Percentiles rank a stretch among this genome's conserved stretches.
These are phyloP conservation scores for Cephus runcator DNA, from an alignment of 2,888 invertebrate species.

Conservation along the genomic window DNA sequence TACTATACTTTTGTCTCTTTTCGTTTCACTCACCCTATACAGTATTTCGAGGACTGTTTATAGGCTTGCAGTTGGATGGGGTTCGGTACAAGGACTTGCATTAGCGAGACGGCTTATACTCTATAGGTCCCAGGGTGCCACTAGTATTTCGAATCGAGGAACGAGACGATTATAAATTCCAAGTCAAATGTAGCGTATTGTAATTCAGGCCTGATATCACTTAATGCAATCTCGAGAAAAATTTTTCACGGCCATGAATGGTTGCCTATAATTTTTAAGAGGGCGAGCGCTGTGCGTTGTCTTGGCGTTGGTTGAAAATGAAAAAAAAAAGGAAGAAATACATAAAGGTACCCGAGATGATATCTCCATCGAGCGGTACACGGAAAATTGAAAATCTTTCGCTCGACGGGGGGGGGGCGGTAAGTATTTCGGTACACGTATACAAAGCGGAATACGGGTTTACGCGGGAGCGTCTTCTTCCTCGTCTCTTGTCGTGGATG, in stretches of 20 bases:
- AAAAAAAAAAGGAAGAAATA: neutral
- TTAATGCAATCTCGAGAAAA: constrained; percentile 54
- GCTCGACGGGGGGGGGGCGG: neutral
- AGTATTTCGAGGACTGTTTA: constrained; percentile 1
- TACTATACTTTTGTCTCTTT: neutral
- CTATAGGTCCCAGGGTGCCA: constrained; percentile 60
- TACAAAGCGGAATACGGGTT: neutral
- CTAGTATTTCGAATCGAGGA: constrained; percentile 42
- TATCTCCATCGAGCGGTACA: neutral
- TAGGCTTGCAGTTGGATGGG: constrained; percentile 24
- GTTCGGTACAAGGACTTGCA: constrained; percentile 41
- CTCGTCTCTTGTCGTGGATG: neutral
- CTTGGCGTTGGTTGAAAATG: neutral
- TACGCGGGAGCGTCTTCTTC: neutral
- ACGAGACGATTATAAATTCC: constrained; percentile 62
- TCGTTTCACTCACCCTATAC: neutral
- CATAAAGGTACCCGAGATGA: neutral
- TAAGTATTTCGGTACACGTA: neutral
- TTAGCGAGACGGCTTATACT: constrained; percentile 52
- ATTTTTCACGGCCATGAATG: constrained; percentile 11
- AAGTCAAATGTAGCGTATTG: constrained; percentile 63
- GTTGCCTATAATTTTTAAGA: neutral
- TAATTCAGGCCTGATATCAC: constrained; percentile 59
- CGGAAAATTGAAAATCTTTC: neutral
- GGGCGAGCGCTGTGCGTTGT: neutral